These are phyloP conservation scores for Stenotaenia linearis DNA, from an alignment of 2,888 invertebrate species.

Conservation along the genomic window DNA sequence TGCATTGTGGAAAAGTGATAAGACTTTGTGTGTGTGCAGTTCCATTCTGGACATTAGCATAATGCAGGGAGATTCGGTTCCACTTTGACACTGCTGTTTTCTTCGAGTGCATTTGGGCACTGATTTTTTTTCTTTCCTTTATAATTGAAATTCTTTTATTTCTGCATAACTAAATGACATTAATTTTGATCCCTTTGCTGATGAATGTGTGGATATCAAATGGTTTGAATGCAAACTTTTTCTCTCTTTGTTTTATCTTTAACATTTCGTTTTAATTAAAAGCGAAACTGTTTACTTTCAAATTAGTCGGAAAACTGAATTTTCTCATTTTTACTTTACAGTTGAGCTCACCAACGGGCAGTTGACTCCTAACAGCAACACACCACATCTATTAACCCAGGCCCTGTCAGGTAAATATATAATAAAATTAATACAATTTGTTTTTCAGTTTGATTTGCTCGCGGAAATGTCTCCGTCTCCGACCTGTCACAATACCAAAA, in stretches of 20 bases:
- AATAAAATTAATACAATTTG: neutral
- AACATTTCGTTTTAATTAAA: neutral
- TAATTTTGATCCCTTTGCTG: neutral
- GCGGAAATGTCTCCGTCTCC: no score
- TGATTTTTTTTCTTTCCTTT: neutral
- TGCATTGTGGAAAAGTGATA: neutral
- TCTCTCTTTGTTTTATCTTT: neutral
- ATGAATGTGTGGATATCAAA: neutral
- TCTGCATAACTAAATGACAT: no score
- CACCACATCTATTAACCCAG: constrained; percentile 82
- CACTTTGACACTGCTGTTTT: neutral
- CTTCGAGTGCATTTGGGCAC: neutral
- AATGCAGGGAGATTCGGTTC: neutral
- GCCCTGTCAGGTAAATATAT: constrained; percentile 76
- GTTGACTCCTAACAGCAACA: constrained; percentile 92
- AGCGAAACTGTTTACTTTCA: neutral
- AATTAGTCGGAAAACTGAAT: neutral
- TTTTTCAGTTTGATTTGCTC: neutral
- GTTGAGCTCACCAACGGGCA: constrained; percentile 94
- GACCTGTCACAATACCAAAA: no score
- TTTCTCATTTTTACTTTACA: constrained; percentile 53
- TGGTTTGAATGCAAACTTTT: neutral
- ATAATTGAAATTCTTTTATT: neutral
- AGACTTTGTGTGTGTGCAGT: neutral
- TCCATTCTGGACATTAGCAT: neutral